These are phyloP conservation scores for Thunnus maccoyii DNA, from an alignment of 2,113 vertebrate genomes.

Conservation along the genomic window DNA sequence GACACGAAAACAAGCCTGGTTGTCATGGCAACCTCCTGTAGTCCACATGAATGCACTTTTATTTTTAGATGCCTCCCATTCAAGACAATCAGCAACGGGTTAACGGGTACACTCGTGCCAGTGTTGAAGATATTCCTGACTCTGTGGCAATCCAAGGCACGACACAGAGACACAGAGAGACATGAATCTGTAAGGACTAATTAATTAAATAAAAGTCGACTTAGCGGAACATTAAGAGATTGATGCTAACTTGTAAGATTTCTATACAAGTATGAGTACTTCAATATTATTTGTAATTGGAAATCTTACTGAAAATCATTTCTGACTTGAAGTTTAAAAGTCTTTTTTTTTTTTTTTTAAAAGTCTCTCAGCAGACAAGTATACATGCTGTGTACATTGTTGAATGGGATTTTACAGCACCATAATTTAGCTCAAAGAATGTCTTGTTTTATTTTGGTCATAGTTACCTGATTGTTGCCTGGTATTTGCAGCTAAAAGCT, in stretches of 20 bases:
- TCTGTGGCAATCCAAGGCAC: conserved; percentile 11
- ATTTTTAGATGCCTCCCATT: conserved; percentile 83
- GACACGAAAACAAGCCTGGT: conserved; percentile 83
- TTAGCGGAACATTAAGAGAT: background rate
- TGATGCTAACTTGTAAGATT: too few species aligned
- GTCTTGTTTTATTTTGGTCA: too few species aligned
- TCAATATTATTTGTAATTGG: background rate
- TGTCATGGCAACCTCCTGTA: conserved; percentile 81
- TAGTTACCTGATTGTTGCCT: too few species aligned
- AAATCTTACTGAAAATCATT: too few species aligned
- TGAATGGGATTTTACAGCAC: background rate
- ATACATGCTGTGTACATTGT: background rate
- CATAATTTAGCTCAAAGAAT: too few species aligned
- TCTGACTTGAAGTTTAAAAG: too few species aligned
- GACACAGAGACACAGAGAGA: background rate
- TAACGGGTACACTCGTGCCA: conserved; percentile 67
- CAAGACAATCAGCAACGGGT: conserved; percentile 71
- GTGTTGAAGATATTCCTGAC: conserved; percentile 45
- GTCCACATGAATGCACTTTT: conserved; percentile 75
- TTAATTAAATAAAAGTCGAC: background rate
- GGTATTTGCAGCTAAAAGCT: background rate
- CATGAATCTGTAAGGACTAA: background rate
- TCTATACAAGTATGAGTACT: background rate
- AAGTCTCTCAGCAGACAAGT: background rate
- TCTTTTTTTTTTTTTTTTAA: too few species aligned